Percentiles rank a stretch among this genome's conserved stretches.
Conservation (phyloP, 2,113 vertebrate species). For the Alaudala cheleensis region DNA sequence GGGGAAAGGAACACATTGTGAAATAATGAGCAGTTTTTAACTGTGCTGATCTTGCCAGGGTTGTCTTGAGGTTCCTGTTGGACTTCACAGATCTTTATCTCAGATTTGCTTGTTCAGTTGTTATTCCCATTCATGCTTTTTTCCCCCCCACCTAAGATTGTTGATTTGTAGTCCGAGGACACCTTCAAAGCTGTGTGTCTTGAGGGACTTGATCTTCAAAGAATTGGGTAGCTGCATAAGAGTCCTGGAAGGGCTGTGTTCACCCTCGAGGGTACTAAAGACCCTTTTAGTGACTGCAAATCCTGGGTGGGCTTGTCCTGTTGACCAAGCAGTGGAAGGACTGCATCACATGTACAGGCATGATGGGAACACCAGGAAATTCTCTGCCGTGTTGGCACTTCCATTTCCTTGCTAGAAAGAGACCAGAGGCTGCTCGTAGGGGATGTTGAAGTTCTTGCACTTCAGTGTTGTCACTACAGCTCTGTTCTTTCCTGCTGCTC, state of each 20-base stretch:
- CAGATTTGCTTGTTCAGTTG: neutral
- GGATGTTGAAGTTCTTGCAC: neutral
- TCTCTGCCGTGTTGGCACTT: neutral
- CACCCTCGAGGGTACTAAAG: neutral
- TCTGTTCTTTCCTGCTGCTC: neutral
- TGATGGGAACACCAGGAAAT: neutral
- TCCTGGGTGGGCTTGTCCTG: neutral
- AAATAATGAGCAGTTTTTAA: neutral
- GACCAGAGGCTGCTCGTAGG: neutral
- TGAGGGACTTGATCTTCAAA: neutral
- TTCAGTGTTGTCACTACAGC: accelerated
- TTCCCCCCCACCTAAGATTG: neutral
- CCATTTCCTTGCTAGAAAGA: neutral
- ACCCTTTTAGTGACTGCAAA: neutral
- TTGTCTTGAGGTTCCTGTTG: neutral
- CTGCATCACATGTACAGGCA: neutral
- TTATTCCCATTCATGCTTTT: neutral
- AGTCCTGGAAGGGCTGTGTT: neutral
- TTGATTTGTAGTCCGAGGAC: neutral
- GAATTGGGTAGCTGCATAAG: neutral
- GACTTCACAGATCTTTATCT: neutral
- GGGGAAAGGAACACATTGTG: neutral
- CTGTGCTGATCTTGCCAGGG: neutral
- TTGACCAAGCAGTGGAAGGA: neutral
- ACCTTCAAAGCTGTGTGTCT: neutral